A percentile compares a stretch with the other conserved stretches of the same genome.
These are phyloP conservation scores for Rhinichthys klamathensis DNA, from an alignment of 2,113 vertebrate genomes.

Conservation along the genomic window DNA sequence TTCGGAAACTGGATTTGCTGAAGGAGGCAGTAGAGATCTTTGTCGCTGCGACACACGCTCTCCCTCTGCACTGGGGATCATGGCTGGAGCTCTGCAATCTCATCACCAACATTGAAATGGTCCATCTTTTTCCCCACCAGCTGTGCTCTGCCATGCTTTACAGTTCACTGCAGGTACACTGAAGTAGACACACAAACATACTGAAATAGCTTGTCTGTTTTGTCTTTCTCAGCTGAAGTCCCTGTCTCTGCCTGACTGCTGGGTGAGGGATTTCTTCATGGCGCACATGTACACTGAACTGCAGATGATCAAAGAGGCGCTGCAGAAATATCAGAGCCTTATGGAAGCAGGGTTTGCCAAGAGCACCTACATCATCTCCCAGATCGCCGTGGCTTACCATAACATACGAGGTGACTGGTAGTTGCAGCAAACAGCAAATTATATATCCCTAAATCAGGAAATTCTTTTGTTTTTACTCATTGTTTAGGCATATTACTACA, in stretches of 20 bases:
- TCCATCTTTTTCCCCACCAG: slow-evolving; percentile 62
- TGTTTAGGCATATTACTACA: neutral
- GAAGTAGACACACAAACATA: neutral
- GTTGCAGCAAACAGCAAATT: neutral
- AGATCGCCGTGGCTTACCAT: slow-evolving; percentile 98
- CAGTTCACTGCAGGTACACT: neutral
- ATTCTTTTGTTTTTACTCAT: neutral
- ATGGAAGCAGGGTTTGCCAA: slow-evolving; percentile 97
- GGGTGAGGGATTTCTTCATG: slow-evolving; percentile 99
- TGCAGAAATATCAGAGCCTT: slow-evolving; percentile 97
- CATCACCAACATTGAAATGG: slow-evolving; percentile 98
- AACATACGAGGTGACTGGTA: slow-evolving; percentile 88
- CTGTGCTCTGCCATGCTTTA: neutral
- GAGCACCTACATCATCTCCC: slow-evolving; percentile 98
- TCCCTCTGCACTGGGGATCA: slow-evolving; percentile 96
- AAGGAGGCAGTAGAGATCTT: slow-evolving; percentile 97
- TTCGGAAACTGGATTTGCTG: slow-evolving; percentile 93
- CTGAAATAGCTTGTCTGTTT: neutral
- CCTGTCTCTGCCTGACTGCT: slow-evolving; percentile 93
- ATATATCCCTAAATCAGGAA: neutral
- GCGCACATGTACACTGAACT: slow-evolving; percentile 98
- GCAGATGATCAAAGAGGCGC: slow-evolving; percentile 96
- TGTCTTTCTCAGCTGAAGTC: slow-evolving; percentile 86
- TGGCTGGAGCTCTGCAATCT: slow-evolving; percentile 98
- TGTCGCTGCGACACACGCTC: slow-evolving; percentile 89